Base-by-base conservation (phyloP, 2,797 vertebrate species). In the Pseudomugil tenellus region DNA sequence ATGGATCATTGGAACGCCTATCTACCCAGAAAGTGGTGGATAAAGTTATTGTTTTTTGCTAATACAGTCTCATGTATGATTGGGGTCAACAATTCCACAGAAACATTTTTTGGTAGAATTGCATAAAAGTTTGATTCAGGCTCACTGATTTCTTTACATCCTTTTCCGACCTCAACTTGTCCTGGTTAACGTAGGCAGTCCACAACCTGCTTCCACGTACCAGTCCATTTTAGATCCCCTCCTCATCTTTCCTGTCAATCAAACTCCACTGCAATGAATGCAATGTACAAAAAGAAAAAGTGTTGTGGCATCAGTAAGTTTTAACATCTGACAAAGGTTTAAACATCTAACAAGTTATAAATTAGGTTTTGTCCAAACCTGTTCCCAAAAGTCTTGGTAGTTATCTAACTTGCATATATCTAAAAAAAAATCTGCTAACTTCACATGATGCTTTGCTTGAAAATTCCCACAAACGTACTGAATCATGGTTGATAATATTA, bases 281-380 rank as follows among this genome's bases (percentile, higher is more conserved):
- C 1, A 29, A 29, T 29, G 29, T 6, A 29, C 29, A 46, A 46
- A 46, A 46, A 46, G 8, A 21, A n/a, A n/a, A 46, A n/a, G 39
- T 41, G 3, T 21, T n/a, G 41, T n/a, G 19, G 41, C 41, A 21
- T 46, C 41, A 84, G 74, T 70, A 81, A 88, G 75, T 74, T 93
- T 71, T 88, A 90, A 37, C 68, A 90, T 34, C 67, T 90, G n/a
- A n/a, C n/a, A n/a, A n/a, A n/a, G n/a, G n/a, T n/a, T n/a, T n/a
- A n/a, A n/a, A n/a, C n/a, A n/a, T n/a, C n/a, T n/a, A n/a, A n/a
- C n/a, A n/a, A n/a, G n/a, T 52, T 52, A 2, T 26, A 28, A 12
- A 26, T 51, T 3, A 13, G 16, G 23, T 52, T 52, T 51, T 23
- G 14, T 53, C 26, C 23, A 29, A 14, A 17, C 19, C 51, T 28